phyloP scores from a whole-genome alignment of 2,888 invertebrate species.

The Philhelius pedissequus region DNA sequence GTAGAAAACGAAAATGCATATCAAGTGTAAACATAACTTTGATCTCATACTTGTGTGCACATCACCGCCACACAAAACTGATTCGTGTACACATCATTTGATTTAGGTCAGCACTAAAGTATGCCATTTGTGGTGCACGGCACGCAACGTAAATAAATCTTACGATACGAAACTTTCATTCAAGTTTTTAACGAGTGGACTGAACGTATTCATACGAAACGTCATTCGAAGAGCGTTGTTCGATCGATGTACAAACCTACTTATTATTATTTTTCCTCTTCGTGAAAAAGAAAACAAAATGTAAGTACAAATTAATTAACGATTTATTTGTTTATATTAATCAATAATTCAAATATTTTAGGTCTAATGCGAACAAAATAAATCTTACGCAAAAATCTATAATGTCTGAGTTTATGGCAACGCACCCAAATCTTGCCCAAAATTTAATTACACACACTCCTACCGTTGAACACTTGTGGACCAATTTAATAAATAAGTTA shows the following conservation, averaged over 20 bases:
- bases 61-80: no score
- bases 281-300: neutral
- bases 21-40: no score
- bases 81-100: no score
- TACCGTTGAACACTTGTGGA: neutral
- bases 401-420: neutral
- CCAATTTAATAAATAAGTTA: neutral
- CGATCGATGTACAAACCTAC: neutral
- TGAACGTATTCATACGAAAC: constrained; percentile 1
- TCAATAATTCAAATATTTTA: neutral
- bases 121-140: no score
- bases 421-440: neutral
- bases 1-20: no score
- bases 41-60: no score
- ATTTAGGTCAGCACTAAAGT: no score
- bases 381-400: neutral
- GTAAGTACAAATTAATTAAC: neutral
- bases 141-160: no score
- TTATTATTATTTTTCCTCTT: no score
- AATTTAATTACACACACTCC: neutral
- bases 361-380: neutral
- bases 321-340: neutral
- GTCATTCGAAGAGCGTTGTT: neutral
- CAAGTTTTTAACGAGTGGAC: neutral
- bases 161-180: no score